These are phyloP conservation scores for Unio delphinus DNA, from an alignment of 2,888 invertebrate genomes.

Conservation along the genomic window DNA sequence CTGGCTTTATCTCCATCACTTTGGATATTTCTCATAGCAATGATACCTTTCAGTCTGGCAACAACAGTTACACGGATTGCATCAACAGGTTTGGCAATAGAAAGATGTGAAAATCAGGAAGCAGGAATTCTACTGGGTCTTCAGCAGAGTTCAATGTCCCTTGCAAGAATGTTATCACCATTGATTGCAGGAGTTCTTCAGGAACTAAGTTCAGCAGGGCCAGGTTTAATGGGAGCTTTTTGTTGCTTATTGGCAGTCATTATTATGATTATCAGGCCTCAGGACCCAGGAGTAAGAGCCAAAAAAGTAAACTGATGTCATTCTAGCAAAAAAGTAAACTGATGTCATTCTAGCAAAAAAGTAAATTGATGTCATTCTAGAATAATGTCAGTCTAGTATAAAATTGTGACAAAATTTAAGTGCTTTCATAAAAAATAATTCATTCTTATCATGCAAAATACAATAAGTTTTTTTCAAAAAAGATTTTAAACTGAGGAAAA, in stretches of 20 bases:
- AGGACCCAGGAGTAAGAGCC: constrained; percentile 13
- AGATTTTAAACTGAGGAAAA: no score
- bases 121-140: constrained; percentile 67
- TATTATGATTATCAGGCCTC: constrained; percentile 39
- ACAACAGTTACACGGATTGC: constrained; percentile 65
- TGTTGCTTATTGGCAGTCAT: constrained; percentile 78
- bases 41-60: constrained; percentile 62
- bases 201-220: constrained; percentile 57
- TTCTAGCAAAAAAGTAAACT: no score
- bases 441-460: no score
- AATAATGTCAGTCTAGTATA: no score
- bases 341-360: no score
- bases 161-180: constrained; percentile 68
- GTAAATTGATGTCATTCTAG: no score
- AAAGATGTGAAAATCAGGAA: constrained; percentile 50
- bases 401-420: no score
- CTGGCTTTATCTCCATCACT: constrained; percentile 52
- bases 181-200: constrained; percentile 65
- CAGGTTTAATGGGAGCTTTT: constrained; percentile 60
- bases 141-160: constrained; percentile 67
- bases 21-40: constrained; percentile 42
- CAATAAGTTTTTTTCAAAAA: no score
- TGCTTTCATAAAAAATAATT: no score
- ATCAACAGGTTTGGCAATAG: constrained; percentile 60
- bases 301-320: no score